These are phyloP conservation scores for Schlechtendalia chinensis DNA, from an alignment of 1,140 invertebrate species.

Conservation along the genomic window DNA sequence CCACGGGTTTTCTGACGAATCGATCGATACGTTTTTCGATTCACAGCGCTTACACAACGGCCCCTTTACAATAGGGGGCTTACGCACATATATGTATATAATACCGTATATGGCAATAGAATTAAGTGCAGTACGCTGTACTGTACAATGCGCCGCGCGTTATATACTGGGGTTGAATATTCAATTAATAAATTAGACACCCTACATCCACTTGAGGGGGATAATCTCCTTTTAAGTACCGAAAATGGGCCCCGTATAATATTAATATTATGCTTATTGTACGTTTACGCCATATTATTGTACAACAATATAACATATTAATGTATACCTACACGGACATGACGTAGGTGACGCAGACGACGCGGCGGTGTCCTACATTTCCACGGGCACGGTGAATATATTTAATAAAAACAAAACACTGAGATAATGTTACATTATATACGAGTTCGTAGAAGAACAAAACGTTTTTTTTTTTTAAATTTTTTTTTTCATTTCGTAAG, in stretches of 20 bases:
- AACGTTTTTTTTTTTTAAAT: too few species aligned
- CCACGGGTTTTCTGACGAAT: background rate
- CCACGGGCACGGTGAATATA: background rate
- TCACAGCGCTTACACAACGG: background rate
- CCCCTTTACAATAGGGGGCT: background rate
- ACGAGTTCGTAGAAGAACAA: too few species aligned
- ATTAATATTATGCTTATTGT: background rate
- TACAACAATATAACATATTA: background rate
- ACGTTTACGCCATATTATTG: background rate
- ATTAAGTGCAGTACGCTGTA: slow-evolving; percentile 1
- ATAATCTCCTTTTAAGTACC: slow-evolving; percentile 39
- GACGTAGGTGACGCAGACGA: background rate
- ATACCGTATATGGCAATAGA: background rate
- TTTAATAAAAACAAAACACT: background rate
- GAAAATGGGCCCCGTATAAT: slow-evolving; percentile 2
- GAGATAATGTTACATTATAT: too few species aligned
- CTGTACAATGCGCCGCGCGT: background rate
- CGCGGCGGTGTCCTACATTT: background rate
- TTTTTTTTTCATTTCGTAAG: too few species aligned
- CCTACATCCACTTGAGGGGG: slow-evolving; percentile 31
- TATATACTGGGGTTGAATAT: slow-evolving; percentile 13
- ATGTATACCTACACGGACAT: background rate
- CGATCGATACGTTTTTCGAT: slow-evolving; percentile 24
- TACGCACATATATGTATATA: background rate
- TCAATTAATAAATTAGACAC: slow-evolving; percentile 38